Evolutionary conservation across 1,140 invertebrate genomes (phyloP), one percentile per base, ranked within the genome.

Genomic region (Platyura marginata): DNA sequence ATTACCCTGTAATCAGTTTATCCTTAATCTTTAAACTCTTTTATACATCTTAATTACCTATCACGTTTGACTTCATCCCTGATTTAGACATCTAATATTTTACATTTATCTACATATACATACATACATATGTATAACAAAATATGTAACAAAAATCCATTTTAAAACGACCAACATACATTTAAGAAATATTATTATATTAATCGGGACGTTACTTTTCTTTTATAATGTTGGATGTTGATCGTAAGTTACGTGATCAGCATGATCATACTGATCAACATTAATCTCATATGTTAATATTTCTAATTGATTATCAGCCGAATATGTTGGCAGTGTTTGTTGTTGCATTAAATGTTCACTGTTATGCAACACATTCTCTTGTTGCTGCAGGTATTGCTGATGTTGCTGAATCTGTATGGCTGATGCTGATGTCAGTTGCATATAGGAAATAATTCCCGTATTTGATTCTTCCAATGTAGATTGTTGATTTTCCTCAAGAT

Each of bases 381-480:
- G n/a, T n/a, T 44, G 49, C 16, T 46, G 44, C 44, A 47, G 34
- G 25, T 46, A 46, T 44, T 49, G 48, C 34, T 52, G 42, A 40
- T 49, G 42, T 5, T 20, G 19, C 15, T 44, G 33, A 3, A 39
- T 19, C 11, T 40, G 23, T 5, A 13, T 4, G 19, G 8, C 18
- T 6, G 40, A 20, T 16, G 25, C 40, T 5, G 40, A 9, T 9
- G 40, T 15, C 13, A 41, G 18, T 41, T 41, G 40, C 40, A 41
- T 41, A 19, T 41, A 41, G 4, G 40, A 41, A 11, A 41, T 32
- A 20, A 41, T 41, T 15, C 25, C 40, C 11, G 23, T 16, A 15
- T 41, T 21, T 35, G 19, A 13, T n/a, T n/a, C n/a, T n/a, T n/a
- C n/a, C n/a, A n/a, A n/a, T n/a, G n/a, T n/a, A n/a, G n/a, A n/a